phyloP scores from a whole-genome alignment of 2,113 vertebrate species.

The Mobula hypostoma region DNA sequence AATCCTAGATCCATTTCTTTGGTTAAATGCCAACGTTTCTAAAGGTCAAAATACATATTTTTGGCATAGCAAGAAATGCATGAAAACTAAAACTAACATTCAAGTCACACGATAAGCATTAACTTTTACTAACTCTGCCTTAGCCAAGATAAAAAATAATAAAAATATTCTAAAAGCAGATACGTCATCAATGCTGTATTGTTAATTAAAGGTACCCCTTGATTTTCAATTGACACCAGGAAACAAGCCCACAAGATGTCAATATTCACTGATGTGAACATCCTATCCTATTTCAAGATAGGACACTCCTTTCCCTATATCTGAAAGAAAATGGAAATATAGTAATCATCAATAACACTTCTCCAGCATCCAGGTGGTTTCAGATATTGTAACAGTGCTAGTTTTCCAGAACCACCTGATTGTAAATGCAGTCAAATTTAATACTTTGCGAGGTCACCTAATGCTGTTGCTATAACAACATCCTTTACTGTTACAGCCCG shows the following conservation, averaged over 20 bases:
- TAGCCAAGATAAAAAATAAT: background rate
- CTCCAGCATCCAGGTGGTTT: background rate
- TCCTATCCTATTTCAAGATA: background rate
- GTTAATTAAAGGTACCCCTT: background rate
- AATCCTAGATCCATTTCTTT: background rate
- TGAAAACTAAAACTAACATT: constrained; percentile 13
- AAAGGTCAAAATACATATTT: background rate
- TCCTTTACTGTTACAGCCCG: constrained; percentile 12
- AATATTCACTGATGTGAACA: constrained; percentile 12
- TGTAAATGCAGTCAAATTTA: constrained; percentile 17
- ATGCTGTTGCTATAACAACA: constrained; percentile 14
- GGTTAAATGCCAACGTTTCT: background rate
- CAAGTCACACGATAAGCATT: background rate
- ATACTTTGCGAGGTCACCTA: background rate
- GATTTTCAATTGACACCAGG: background rate
- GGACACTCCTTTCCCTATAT: background rate
- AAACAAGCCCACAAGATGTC: background rate
- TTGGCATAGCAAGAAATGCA: background rate
- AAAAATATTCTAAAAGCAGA: background rate
- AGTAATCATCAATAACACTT: background rate
- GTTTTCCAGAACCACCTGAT: background rate
- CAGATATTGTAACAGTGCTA: constrained; percentile 1
- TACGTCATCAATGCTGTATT: background rate
- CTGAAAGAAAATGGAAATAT: background rate
- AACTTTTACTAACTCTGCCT: background rate